These are phyloP conservation scores for Acanthosepion lycidas DNA, from an alignment of 2,888 invertebrate species.

Conservation along the genomic window DNA sequence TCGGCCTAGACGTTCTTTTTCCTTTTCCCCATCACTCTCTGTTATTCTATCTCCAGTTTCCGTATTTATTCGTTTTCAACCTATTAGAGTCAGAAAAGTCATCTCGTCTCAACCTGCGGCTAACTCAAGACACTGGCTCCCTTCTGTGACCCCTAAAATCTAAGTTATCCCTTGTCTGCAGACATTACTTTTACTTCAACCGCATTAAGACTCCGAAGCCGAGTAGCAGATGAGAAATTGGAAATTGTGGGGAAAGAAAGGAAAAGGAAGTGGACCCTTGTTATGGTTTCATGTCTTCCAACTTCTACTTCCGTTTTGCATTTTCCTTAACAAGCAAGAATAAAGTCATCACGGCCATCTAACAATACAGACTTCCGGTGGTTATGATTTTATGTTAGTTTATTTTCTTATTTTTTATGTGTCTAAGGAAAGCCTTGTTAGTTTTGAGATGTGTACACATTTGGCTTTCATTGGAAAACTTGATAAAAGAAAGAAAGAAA, in stretches of 20 bases:
- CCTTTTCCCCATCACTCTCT: background rate
- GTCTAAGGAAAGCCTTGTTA: background rate
- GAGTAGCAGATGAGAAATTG: background rate
- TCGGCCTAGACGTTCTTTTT: background rate
- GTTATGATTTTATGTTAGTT: background rate
- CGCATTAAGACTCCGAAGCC: background rate
- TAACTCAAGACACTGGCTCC: background rate
- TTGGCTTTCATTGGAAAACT: background rate
- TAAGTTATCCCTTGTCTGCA: background rate
- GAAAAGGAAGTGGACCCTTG: conserved; percentile 13
- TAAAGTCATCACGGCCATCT: conserved; percentile 16
- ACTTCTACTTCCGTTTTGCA: background rate
- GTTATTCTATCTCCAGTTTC: background rate
- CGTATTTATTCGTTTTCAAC: background rate
- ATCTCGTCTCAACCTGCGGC: background rate
- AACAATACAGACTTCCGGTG: background rate
- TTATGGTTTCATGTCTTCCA: background rate
- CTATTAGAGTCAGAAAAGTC: background rate
- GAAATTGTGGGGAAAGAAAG: background rate
- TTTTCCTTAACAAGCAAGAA: background rate
- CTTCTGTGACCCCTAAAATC: background rate
- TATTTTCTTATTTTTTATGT: background rate
- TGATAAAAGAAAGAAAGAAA: background rate
- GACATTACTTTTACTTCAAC: background rate
- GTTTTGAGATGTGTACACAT: background rate